phyloP scores from a whole-genome alignment of 2,797 vertebrate species.

The Lophura swinhoii region DNA sequence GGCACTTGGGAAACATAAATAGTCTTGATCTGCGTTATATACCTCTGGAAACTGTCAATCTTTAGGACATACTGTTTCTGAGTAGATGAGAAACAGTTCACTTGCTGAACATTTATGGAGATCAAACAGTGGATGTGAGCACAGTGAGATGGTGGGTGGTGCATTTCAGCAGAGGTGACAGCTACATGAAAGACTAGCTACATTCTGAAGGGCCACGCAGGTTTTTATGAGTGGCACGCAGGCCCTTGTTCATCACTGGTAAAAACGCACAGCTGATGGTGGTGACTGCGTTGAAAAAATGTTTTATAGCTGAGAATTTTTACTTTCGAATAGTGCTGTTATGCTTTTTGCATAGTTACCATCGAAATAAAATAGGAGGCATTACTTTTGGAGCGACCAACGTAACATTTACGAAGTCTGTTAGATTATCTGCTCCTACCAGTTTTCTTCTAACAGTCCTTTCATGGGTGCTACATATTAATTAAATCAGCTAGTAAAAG shows the following conservation, averaged over 20 bases:
- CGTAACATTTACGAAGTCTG: not conserved
- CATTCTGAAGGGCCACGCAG: not conserved
- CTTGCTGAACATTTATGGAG: not conserved
- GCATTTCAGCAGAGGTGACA: not conserved
- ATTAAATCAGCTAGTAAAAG: conserved; percentile 15
- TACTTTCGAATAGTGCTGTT: not conserved
- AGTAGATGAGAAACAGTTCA: not conserved
- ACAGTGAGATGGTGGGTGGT: not conserved
- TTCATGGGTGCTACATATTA: rapidly evolving
- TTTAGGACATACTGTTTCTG: not conserved
- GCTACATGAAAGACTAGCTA: not conserved
- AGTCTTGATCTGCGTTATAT: not conserved
- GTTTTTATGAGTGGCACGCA: not conserved
- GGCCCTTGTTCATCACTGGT: not conserved
- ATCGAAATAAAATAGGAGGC: not conserved
- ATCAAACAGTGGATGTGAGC: not conserved
- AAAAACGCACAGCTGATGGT: not conserved
- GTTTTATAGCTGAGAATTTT: not conserved
- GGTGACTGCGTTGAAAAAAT: not conserved
- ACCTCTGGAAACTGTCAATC: not conserved
- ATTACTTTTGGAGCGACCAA: not conserved
- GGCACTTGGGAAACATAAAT: not conserved
- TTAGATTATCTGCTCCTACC: not conserved
- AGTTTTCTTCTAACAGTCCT: not conserved
- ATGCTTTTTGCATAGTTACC: not conserved